Percentiles rank a stretch among this genome's conserved stretches.
These are phyloP conservation scores for Anhinga rufa DNA, from an alignment of 2,113 vertebrate species.

Conservation along the genomic window DNA sequence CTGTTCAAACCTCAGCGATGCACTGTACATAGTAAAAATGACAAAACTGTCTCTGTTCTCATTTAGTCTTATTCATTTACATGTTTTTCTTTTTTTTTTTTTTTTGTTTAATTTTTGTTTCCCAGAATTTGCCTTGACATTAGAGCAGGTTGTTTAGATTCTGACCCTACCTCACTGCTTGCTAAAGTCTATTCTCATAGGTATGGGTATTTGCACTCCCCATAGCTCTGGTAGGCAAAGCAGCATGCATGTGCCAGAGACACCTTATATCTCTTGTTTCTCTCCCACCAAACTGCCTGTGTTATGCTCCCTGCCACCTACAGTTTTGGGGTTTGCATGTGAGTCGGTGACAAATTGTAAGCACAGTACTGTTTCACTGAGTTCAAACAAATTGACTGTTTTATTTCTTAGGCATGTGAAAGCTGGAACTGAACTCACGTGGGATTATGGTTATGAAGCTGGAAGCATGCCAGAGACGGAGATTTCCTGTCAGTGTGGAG, in stretches of 20 bases:
- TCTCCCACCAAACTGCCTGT: not conserved
- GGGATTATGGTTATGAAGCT: slow-evolving; percentile 81
- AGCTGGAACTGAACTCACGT: slow-evolving; percentile 90
- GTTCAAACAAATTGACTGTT: not conserved
- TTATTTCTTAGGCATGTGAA: slow-evolving; percentile 77
- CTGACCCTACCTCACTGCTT: not conserved
- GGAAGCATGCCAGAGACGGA: slow-evolving; percentile 71
- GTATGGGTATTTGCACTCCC: not conserved
- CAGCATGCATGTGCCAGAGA: not conserved
- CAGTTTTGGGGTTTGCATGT: not conserved
- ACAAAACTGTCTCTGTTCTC: not conserved
- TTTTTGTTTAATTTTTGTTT: not conserved
- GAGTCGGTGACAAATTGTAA: not conserved
- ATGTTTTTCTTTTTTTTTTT: accelerated
- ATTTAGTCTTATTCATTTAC: not conserved
- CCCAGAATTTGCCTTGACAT: not conserved
- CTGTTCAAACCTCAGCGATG: not conserved
- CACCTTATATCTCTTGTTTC: not conserved
- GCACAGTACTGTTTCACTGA: not conserved
- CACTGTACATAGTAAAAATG: not conserved
- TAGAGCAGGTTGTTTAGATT: not conserved
- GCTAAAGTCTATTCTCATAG: not conserved
- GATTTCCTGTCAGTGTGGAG: slow-evolving; percentile 80
- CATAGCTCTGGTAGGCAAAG: not conserved
- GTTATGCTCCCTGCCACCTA: not conserved